Percentiles rank a stretch among this genome's conserved stretches.
These are phyloP conservation scores for Branchipolynoe longqiensis DNA, from an alignment of 2,888 invertebrate genomes.

Conservation along the genomic window DNA sequence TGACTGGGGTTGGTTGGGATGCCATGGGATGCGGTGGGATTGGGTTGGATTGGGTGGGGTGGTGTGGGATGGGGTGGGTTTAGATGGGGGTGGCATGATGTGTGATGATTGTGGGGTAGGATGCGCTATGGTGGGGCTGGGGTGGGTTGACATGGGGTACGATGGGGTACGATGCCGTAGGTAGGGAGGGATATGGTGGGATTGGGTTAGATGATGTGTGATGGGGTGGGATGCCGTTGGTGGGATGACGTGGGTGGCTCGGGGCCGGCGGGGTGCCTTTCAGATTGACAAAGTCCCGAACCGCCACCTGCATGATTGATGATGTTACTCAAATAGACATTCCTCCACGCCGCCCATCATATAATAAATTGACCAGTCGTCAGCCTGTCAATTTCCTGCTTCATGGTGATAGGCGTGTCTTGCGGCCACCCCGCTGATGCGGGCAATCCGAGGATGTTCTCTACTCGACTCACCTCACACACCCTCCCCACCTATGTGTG, in stretches of 20 bases:
- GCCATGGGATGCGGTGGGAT: too few relatives aligned
- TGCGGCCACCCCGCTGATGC: slow-evolving; percentile 13
- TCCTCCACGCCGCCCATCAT: slow-evolving; percentile 21
- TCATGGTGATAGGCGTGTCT: slow-evolving; percentile 26
- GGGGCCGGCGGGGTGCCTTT: not conserved
- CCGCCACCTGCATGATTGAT: slow-evolving; percentile 26
- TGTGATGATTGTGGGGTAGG: too few relatives aligned
- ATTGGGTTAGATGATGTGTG: too few relatives aligned
- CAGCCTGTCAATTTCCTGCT: slow-evolving; percentile 33
- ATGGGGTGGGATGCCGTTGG: too few relatives aligned
- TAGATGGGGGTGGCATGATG: too few relatives aligned
- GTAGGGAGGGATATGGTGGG: too few relatives aligned
- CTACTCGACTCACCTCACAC: not conserved
- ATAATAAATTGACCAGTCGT: slow-evolving; percentile 50
- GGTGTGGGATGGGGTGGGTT: too few relatives aligned
- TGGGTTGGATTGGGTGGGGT: too few relatives aligned
- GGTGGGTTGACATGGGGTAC: too few relatives aligned
- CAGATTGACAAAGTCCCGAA: slow-evolving; percentile 37
- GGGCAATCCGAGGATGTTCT: not conserved
- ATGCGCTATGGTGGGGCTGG: too few relatives aligned
- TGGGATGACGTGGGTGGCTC: not conserved
- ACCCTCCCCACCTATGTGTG: not conserved
- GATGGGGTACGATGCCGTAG: too few relatives aligned
- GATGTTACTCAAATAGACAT: slow-evolving; percentile 38
- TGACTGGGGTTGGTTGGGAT: too few relatives aligned